These are phyloP conservation scores for Phortica okadai DNA, from an alignment of 2,888 invertebrate species.

Conservation along the genomic window DNA sequence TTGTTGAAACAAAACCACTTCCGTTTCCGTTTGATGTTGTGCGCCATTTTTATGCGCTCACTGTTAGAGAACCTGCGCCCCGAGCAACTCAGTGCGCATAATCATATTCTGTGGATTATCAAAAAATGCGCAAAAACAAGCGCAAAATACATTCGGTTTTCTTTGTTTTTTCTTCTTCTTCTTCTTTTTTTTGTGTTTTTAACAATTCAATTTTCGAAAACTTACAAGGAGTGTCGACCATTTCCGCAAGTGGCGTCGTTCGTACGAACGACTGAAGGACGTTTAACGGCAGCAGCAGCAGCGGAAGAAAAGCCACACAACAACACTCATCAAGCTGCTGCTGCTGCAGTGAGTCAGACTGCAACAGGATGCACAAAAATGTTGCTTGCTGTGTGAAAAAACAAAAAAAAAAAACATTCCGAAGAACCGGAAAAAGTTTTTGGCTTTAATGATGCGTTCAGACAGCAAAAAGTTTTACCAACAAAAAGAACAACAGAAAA, in stretches of 20 bases:
- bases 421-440: slow-evolving; percentile 48
- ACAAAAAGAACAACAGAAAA: slow-evolving; percentile 18
- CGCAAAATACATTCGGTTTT: background rate
- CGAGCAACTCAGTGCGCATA: background rate
- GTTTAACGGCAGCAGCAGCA: background rate
- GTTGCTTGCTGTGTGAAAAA: slow-evolving; percentile 52
- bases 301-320: slow-evolving; percentile 35
- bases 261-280: background rate
- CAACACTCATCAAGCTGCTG: slow-evolving; percentile 37
- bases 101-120: slow-evolving; percentile 17
- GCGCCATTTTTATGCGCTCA: background rate
- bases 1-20: slow-evolving; percentile 1
- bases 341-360: background rate
- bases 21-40: slow-evolving; percentile 2
- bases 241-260: background rate
- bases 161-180: background rate
- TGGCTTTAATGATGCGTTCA: slow-evolving; percentile 65
- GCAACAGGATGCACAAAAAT: slow-evolving; percentile 15
- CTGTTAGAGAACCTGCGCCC: slow-evolving; percentile 1
- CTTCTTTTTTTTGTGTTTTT: background rate
- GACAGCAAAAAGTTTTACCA: slow-evolving; percentile 54
- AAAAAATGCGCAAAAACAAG: slow-evolving; percentile 18
- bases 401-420: slow-evolving; percentile 8
- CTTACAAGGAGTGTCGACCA: slow-evolving; percentile 15
- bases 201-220: slow-evolving; percentile 29